Percentiles rank a stretch among this genome's conserved stretches.
These are phyloP conservation scores for Cybosia mesomella DNA, from an alignment of 2,888 invertebrate genomes.

Conservation along the genomic window DNA sequence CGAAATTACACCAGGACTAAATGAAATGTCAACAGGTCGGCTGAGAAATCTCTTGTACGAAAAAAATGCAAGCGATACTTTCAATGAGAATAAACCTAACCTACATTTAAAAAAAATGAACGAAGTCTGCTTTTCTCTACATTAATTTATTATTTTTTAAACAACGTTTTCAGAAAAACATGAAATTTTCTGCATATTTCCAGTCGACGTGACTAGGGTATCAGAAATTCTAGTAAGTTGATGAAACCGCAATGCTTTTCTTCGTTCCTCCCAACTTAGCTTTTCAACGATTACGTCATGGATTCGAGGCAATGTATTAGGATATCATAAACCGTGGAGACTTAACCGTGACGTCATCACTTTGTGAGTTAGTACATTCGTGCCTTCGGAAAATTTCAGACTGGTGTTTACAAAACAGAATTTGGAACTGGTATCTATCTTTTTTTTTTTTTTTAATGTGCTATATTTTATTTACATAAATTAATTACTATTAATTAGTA, in stretches of 20 bases:
- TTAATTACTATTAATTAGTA: no score
- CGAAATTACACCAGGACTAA: conserved; percentile 45
- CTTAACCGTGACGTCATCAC: conserved; percentile 5
- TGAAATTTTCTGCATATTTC: conserved; percentile 84
- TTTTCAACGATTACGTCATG: conserved; percentile 52
- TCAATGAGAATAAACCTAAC: background rate
- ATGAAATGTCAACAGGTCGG: conserved; percentile 30
- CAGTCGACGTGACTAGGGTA: conserved; percentile 64
- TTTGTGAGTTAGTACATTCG: background rate
- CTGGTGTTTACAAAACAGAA: no score
- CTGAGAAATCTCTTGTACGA: background rate
- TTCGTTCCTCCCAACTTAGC: conserved; percentile 16
- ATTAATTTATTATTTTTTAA: conserved; percentile 48
- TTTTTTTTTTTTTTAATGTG: no score
- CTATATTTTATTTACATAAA: no score
- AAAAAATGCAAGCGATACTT: background rate
- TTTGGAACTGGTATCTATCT: no score
- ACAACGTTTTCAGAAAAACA: conserved; percentile 72
- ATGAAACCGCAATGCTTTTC: background rate
- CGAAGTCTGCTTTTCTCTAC: conserved; percentile 26
- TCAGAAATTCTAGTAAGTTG: conserved; percentile 50
- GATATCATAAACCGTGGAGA: conserved; percentile 1
- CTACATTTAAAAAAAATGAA: conserved; percentile 27
- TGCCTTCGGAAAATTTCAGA: no score
- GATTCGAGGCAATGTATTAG: conserved; percentile 26